A percentile compares a stretch with the other conserved stretches of the same genome.
Conservation (phyloP, 2,888 invertebrate species). For the Synanthedon formicaeformis region DNA sequence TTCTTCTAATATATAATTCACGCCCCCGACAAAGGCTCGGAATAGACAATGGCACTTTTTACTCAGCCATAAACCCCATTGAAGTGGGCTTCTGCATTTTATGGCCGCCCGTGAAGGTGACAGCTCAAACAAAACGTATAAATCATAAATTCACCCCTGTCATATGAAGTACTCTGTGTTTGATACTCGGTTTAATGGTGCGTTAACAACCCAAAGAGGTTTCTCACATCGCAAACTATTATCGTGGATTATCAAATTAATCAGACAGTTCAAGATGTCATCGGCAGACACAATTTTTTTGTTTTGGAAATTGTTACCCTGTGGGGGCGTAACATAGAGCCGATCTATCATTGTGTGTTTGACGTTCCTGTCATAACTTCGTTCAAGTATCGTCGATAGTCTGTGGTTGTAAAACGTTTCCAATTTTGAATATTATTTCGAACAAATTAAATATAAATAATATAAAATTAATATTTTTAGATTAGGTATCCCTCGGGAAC, state of each 20-base stretch:
- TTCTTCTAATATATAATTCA: slow-evolving; percentile 12
- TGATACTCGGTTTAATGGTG: slow-evolving; percentile 33
- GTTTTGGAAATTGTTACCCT: background rate
- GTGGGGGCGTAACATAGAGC: no score
- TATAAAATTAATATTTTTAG: no score
- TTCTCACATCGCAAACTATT: background rate
- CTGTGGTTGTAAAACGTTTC: no score
- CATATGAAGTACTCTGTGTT: slow-evolving; percentile 19
- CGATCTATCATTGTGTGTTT: no score
- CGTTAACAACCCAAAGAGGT: slow-evolving; percentile 17
- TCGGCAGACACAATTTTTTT: background rate
- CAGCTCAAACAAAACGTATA: slow-evolving; percentile 21
- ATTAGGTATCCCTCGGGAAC: no score
- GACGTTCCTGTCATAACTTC: no score
- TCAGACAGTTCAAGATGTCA: background rate
- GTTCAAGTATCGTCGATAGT: no score
- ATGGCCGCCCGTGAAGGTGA: slow-evolving; percentile 19
- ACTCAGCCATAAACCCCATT: slow-evolving; percentile 15
- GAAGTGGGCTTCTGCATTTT: slow-evolving; percentile 27
- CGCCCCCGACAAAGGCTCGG: slow-evolving; percentile 17
- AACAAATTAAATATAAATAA: no score
- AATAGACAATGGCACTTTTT: slow-evolving; percentile 27
- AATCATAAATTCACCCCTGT: slow-evolving; percentile 11
- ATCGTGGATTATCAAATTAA: background rate
- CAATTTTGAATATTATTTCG: no score